A percentile compares a stretch with the other conserved stretches of the same genome.
phyloP scores from a whole-genome alignment of 2,888 invertebrate species.

The Toxonevra muliebris region DNA sequence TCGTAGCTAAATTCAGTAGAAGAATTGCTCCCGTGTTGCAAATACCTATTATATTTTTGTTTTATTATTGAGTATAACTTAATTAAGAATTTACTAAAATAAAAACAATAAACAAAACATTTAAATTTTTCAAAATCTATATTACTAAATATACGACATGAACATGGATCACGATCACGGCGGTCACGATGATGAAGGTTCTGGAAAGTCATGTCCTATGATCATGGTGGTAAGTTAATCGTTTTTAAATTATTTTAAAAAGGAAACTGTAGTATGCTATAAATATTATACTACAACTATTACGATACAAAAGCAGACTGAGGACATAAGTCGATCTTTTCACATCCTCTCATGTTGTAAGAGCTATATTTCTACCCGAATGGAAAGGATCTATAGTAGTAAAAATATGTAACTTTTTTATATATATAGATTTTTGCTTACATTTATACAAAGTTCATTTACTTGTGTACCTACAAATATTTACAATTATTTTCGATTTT shows the following conservation, averaged over 20 bases:
- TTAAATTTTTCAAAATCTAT: background rate
- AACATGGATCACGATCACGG: conserved; percentile 51
- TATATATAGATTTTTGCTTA: too few relatives aligned
- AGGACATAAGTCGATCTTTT: too few relatives aligned
- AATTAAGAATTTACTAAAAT: background rate
- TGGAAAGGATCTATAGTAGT: too few relatives aligned
- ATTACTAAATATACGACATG: conserved; percentile 15
- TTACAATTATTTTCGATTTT: too few relatives aligned
- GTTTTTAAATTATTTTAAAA: background rate
- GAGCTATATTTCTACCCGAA: too few relatives aligned
- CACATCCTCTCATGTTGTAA: too few relatives aligned
- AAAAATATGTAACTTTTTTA: too few relatives aligned
- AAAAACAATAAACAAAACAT: background rate
- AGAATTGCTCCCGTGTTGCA: too few relatives aligned
- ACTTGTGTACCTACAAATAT: too few relatives aligned
- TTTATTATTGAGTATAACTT: background rate
- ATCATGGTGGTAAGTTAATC: conserved; percentile 60
- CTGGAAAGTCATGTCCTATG: conserved; percentile 54
- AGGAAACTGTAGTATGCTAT: background rate
- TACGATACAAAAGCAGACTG: too few relatives aligned
- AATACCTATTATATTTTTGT: background rate
- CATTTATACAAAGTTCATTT: too few relatives aligned
- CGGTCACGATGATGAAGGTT: conserved; percentile 35
- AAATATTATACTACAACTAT: too few relatives aligned
- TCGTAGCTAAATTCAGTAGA: conserved; percentile 3